Base-by-base conservation (phyloP, 2,113 vertebrate species). In the Ptychochromis oligacanthus region DNA sequence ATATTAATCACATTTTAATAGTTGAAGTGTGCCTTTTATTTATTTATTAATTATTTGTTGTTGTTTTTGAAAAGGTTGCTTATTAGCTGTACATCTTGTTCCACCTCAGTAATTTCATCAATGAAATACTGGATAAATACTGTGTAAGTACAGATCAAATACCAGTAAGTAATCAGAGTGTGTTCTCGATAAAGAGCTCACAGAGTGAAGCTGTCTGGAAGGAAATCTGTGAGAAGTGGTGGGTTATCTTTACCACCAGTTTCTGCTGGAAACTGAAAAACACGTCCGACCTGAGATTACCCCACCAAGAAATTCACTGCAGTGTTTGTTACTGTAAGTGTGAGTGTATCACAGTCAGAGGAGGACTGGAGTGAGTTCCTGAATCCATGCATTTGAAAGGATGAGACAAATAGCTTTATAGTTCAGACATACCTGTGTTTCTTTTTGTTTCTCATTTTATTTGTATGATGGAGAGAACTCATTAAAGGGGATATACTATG, bases 61-160 rank as follows among this genome's bases (percentile, higher is more conserved):
- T 0, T 9, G 61, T 0, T 5, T 65, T 0, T 65, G 38, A 43
- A 65, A 65, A 13, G 4, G n/a, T 15, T 2, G 0, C 7, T 40
- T 14, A 46, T 9, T 14, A 67, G 64, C 40, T 12, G 64, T 12
- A 18, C 22, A 40, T 28, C 15, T 0, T 1, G 43, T 49, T 49
- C 49, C 15, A 9, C 5, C 64, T 10, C 20, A n/a, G 14, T 49
- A 49, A 40, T 3, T 60, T 4, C 5, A 31, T 26, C n/a, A 58
- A 4, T 36, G 1, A 75, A 64, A n/a, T 7, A 14, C 6, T 55
- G 14, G 55, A 26, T 31, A 31, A 31, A 31, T 31, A 31, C 28
- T 31, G 28, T 31, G 28, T 31, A 36, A 36, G 34, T 26, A 31
- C 38, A 40, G 38, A 11, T 40, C 8, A 76, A 64, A 22, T 7